A percentile compares a stretch with the other conserved stretches of the same genome.
phyloP scores from a whole-genome alignment of 2,113 vertebrate species.

The Irena cyanogastra region DNA sequence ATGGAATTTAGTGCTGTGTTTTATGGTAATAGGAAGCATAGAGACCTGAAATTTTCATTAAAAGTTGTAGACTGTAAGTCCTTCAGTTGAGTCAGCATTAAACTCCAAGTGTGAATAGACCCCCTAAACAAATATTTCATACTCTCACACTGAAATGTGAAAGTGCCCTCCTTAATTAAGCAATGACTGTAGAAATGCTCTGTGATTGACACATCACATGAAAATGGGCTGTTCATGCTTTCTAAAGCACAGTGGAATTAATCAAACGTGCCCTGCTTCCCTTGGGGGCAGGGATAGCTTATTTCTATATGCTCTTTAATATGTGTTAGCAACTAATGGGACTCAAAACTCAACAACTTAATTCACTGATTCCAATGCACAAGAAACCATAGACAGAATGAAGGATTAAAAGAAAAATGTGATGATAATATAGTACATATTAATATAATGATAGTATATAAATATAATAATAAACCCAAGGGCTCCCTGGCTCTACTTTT shows the following conservation, averaged over 20 bases:
- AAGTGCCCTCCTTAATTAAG: not conserved
- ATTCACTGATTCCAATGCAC: not conserved
- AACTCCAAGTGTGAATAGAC: not conserved
- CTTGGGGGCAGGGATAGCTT: not conserved
- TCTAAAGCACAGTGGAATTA: not conserved
- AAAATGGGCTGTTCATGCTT: not conserved
- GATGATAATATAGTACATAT: not conserved
- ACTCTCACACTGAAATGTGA: accelerated
- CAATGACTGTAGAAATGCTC: not conserved
- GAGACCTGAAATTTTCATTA: not conserved
- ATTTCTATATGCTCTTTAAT: not conserved
- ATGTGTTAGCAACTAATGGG: not conserved
- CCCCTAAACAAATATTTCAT: not conserved
- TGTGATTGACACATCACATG: not conserved
- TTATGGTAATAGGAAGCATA: not conserved
- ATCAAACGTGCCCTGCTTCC: not conserved
- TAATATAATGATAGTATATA: not conserved
- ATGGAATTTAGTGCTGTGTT: not conserved
- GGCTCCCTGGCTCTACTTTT: not conserved
- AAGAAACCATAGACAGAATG: not conserved
- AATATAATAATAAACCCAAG: not conserved
- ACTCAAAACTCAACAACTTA: not conserved
- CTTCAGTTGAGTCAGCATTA: not conserved
- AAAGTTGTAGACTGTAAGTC: not conserved
- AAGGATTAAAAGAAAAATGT: not conserved